Evolutionary conservation across 2,113 vertebrate genomes (phyloP), one percentile per base, ranked within the genome.

Genomic region (Colossoma macropomum): DNA sequence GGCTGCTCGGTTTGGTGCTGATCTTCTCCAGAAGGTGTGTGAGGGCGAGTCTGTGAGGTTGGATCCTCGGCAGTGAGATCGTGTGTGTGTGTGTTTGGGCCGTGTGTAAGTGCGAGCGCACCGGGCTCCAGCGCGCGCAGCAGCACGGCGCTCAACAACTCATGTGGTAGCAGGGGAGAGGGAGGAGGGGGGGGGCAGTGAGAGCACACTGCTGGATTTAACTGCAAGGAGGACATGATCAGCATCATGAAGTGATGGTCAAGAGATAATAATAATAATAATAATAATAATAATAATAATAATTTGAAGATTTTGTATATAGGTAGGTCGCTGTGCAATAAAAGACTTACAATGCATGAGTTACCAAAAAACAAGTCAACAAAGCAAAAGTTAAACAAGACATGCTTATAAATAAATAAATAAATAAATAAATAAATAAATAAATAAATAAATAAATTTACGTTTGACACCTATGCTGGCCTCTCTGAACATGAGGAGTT

Each of bases 91-190:
- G 66, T 4, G 27, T 50, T 23, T 28, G 72, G 19, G 59, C 56
- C 62, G 59, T 81, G 63, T 69, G n/a, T 62, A 54, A 78, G 75
- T 59, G 82, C 68, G 75, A 78, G 75, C 75, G 82, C 82, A 65
- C 16, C 75, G 50, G 68, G 75, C 34, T 75, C 45, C 28, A 76
- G 81, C 32, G 48, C 17, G 80, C 71, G 66, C 45, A 56, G 66
- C 45, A 56, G 52, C 71, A 75, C 65, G 75, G 72, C 76, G 74
- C 74, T 66, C 74, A 77, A 34, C 38, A 76, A 38, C 75, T 83
- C 81, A 8, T 77, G 45, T 62, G 27, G 75, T 48, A 45, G 80
- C 73, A 59, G 25, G 16, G n/a, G 68, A 5, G 41, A 38, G 38
- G 21, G 12, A 0, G 34, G 23, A 38, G 34, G 23, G 34, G 34